These are phyloP conservation scores for Tineola bisselliella DNA, from an alignment of 2,888 invertebrate genomes.

Conservation along the genomic window DNA sequence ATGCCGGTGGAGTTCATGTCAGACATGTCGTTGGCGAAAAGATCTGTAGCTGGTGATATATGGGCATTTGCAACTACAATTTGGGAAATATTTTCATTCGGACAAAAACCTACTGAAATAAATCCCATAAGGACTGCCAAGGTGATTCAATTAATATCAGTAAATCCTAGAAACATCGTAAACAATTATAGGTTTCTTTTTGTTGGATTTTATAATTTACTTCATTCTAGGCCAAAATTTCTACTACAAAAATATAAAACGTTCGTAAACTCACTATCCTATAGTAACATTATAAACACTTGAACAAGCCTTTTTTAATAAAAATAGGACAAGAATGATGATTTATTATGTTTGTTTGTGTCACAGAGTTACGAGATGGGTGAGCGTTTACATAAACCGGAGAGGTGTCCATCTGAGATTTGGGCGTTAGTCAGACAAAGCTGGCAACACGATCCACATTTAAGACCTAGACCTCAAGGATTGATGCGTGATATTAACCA, in stretches of 20 bases:
- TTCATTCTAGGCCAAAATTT: no score
- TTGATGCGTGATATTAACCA: conserved; percentile 88
- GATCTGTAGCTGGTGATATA: conserved; percentile 79
- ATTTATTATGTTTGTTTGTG: no score
- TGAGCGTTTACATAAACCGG: conserved; percentile 72
- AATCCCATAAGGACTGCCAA: conserved; percentile 53
- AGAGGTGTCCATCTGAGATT: conserved; percentile 77
- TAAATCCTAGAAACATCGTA: no score
- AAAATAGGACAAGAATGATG: no score
- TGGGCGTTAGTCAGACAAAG: conserved; percentile 82
- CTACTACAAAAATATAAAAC: no score
- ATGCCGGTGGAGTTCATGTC: conserved; percentile 85
- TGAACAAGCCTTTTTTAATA: no score
- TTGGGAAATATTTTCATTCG: conserved; percentile 91
- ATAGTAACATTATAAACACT: no score
- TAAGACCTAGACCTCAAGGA: conserved; percentile 81
- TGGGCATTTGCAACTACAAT: conserved; percentile 94
- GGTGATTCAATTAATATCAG: no score
- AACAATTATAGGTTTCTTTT: no score
- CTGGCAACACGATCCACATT: conserved; percentile 79
- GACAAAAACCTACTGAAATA: conserved; percentile 60
- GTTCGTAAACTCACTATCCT: no score
- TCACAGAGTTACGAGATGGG: conserved; percentile 74
- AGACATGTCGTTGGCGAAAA: conserved; percentile 73
- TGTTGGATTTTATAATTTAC: no score